These are phyloP conservation scores for Helarctos malayanus DNA, from an alignment of 2,797 vertebrate species.

Conservation along the genomic window DNA sequence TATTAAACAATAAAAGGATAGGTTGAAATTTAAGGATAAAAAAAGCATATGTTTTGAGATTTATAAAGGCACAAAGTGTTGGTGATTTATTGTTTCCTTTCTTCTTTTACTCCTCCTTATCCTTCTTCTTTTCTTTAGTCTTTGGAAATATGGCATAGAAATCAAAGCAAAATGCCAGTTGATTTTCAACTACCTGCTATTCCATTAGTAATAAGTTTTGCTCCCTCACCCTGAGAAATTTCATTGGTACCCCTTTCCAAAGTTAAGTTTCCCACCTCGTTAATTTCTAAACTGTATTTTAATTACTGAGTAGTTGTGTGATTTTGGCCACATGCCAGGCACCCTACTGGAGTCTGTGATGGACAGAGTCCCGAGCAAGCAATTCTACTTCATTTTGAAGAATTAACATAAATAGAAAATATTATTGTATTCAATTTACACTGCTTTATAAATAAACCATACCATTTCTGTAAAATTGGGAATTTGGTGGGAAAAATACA, in stretches of 20 bases:
- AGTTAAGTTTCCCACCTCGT: background rate
- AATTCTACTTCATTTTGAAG: background rate
- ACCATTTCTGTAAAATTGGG: background rate
- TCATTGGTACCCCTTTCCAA: background rate
- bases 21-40: background rate
- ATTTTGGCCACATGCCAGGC: fast-evolving
- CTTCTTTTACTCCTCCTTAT: background rate
- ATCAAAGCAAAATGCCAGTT: background rate
- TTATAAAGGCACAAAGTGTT: background rate
- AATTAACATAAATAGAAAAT: background rate
- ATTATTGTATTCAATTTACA: background rate
- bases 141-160: background rate
- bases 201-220: background rate
- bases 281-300: background rate
- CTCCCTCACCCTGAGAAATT: background rate
- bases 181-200: background rate
- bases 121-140: background rate
- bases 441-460: background rate
- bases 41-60: background rate
- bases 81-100: background rate
- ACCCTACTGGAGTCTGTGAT: background rate
- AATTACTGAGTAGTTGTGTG: background rate
- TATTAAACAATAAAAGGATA: background rate
- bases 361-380: background rate
- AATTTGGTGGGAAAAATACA: background rate